phyloP scores from a whole-genome alignment of 2,888 invertebrate genomes.

The Zootermopsis nevadensis region DNA sequence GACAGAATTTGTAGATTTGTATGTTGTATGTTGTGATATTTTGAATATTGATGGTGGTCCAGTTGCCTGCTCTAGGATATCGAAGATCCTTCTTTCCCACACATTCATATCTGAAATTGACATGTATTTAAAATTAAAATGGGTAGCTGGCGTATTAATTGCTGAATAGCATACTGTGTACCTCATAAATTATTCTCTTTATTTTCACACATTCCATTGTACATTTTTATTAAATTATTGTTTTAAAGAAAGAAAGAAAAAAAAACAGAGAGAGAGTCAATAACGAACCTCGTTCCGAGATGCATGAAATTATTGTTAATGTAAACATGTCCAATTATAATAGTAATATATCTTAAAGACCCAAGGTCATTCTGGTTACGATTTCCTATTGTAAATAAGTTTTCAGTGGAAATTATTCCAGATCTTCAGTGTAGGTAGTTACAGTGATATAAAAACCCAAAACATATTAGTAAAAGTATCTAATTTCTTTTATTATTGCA shows the following conservation, averaged over 20 bases:
- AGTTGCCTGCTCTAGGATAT: neutral
- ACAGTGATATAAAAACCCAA: no score
- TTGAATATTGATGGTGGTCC: neutral
- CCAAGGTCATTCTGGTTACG: neutral
- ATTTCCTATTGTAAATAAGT: neutral
- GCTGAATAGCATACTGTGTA: neutral
- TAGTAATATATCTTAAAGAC: neutral
- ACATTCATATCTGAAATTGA: neutral
- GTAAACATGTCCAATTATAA: neutral
- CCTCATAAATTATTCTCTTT: neutral
- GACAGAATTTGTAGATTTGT: neutral
- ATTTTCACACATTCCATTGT: neutral
- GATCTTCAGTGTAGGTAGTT: no score
- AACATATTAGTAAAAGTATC: neutral
- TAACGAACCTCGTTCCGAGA: no score
- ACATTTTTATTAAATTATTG: neutral
- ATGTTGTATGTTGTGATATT: constrained; percentile 19
- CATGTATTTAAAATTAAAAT: neutral
- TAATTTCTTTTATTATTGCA: neutral
- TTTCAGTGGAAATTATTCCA: no score
- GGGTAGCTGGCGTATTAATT: neutral
- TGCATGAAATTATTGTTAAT: neutral
- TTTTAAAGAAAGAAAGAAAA: neutral
- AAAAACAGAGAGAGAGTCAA: no score
- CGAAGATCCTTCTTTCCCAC: neutral